Evolutionary conservation across 2,797 vertebrate species (phyloP).

Genomic region (Rhinogobio ventralis): DNA sequence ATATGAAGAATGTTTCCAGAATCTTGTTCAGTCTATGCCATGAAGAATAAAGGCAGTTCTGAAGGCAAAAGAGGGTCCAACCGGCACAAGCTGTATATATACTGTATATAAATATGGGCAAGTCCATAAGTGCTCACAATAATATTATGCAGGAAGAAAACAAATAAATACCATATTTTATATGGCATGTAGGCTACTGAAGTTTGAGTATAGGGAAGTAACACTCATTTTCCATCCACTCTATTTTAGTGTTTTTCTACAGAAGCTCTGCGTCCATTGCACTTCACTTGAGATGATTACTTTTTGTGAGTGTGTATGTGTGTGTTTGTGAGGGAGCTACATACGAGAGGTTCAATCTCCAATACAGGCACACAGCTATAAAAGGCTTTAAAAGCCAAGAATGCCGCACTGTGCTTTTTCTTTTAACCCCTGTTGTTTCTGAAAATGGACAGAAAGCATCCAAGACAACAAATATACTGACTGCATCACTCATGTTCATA

Average conservation of each 20-base stretch:
- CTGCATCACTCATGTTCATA: not conserved
- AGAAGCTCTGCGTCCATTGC: not conserved
- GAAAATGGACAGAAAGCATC: not conserved
- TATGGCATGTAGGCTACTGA: not conserved
- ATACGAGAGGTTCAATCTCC: constrained; percentile 13
- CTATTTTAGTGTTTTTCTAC: not conserved
- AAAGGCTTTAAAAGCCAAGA: constrained; percentile 36
- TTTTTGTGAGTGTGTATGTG: constrained; percentile 18
- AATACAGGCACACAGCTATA: constrained; percentile 11
- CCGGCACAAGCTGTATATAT: no score
- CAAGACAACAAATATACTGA: not conserved
- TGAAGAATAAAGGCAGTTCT: not conserved
- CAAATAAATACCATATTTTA: not conserved
- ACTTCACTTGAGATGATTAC: constrained; percentile 31
- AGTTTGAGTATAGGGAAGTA: not conserved
- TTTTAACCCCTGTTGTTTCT: constrained; percentile 15
- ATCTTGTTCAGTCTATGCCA: not conserved
- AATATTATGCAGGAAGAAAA: not conserved
- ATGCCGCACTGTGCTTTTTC: not conserved
- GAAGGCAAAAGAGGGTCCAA: not conserved
- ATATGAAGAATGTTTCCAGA: not conserved
- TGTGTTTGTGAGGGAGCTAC: not conserved
- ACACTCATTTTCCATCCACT: not conserved
- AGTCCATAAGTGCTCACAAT: not conserved
- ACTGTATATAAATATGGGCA: no score